Base-by-base conservation (phyloP, 2,797 vertebrate species). In the Pelodytes ibericus region DNA sequence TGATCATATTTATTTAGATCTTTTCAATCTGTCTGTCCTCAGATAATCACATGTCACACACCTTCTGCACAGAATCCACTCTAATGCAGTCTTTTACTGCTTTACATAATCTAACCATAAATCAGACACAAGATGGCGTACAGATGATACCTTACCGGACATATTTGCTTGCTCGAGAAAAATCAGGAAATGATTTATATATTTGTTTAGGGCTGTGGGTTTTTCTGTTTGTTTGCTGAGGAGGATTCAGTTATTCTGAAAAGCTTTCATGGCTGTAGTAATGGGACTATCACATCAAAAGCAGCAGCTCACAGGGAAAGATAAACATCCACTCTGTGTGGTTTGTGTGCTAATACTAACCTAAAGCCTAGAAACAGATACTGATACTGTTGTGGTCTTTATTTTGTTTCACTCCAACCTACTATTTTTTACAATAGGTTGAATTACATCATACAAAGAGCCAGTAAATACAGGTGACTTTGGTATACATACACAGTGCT, bases 121-220 rank as follows among this genome's bases (percentile, higher is more conserved):
- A 47, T 29, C 63, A 66, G 41, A 66, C 63, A 66, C 63, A 27
- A 66, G 63, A 27, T 47, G 63, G 39, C 63, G 25, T 66, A 27
- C 16, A 47, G n/a, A 66, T 27, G 15, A 47, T 66, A 49, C 36
- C 36, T 24, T 41, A 27, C 25, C 33, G 27, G 6, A 53, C 5
- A 47, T 5, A 27, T 2, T 2, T 47, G 2, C 11, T 27, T 47
- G 15, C 39, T 27, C 20, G 22, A 64, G 36, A 44, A 63, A 36
- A 36, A 13, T 24, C 61, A 47, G 24, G 27, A 27, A 66, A 47
- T 13, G 5, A 49, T 41, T 62, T 2, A 62, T 22, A 5, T 62
- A 22, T 62, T 39, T 39, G 7, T 39, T 30, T 30, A 9, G n/a
- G 18, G 60, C 31, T 20, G 30, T 39, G 24, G 49, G n/a, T 22